Percentiles rank a stretch among this genome's conserved stretches.
phyloP scores from a whole-genome alignment of 2,113 vertebrate species.

The Oryzias melastigma region DNA sequence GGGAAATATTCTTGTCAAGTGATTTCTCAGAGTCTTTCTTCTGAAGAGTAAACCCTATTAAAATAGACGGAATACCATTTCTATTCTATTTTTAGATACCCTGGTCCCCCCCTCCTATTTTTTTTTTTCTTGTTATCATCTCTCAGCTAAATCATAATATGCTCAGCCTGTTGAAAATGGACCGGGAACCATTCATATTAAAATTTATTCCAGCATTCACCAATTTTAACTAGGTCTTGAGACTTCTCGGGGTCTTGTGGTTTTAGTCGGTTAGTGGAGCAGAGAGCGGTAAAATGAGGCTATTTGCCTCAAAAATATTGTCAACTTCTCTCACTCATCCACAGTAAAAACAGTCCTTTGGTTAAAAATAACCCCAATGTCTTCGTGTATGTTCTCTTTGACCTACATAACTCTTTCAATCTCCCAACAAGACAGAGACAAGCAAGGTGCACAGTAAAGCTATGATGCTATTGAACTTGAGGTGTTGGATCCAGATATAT shows the following conservation, averaged over 20 bases:
- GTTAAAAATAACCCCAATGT: conserved; percentile 57
- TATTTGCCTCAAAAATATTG: conserved; percentile 61
- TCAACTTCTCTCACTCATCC: conserved; percentile 49
- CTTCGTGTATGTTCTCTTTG: conserved; percentile 39
- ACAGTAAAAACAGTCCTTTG: conserved; percentile 28
- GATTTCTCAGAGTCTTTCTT: conserved; percentile 23
- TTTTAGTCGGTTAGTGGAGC: conserved; percentile 68
- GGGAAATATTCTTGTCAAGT: conserved; percentile 32
- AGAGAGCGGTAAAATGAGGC: conserved; percentile 61
- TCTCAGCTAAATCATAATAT: conserved; percentile 53
- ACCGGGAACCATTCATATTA: conserved; percentile 59
- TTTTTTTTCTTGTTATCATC: conserved; percentile 39
- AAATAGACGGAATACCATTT: conserved; percentile 27
- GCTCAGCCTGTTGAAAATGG: conserved; percentile 55
- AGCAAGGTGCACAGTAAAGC: conserved; percentile 60
- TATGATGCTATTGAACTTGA: conserved; percentile 43
- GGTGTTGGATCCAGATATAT: conserved; percentile 53
- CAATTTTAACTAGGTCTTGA: conserved; percentile 56
- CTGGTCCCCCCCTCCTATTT: neutral
- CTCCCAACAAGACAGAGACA: conserved; percentile 54
- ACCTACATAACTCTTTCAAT: conserved; percentile 59
- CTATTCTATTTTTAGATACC: conserved; percentile 31
- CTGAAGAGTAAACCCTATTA: conserved; percentile 38
- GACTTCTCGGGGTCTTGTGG: conserved; percentile 52
- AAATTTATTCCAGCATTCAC: conserved; percentile 60